Evolutionary conservation across 53 echinoderm and acorn worm species (phyloP), one percentile per base, ranked within the genome.

Genomic region (Henricia sp.): DNA sequence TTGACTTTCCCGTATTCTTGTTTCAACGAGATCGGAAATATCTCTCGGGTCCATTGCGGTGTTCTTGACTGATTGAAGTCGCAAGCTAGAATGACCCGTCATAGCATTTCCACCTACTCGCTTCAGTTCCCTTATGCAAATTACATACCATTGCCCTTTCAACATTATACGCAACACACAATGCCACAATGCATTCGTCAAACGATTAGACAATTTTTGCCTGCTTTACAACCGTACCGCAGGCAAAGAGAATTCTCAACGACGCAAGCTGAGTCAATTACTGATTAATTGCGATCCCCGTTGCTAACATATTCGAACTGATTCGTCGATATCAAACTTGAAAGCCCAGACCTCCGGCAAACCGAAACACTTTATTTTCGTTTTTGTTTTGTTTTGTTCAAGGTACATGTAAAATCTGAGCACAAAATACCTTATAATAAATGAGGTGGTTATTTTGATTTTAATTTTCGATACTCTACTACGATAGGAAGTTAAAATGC

Each of bases 1-100:
- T 67, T 66, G 35, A 33, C 13, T 32, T 3, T 16, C 67, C 14
- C 21, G 35, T 19, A 66, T 38, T 66, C 20, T 67, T 67, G 67
- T 21, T 67, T 67, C 38, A 67, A 67, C 19, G n/a, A 67, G 67
- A 67, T 38, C 39, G 35, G 67, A 67, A 33, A 67, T 20, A 37
- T 67, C 21, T 14, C 67, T 37, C 13, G 21, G 20, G 8, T 67
- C 39, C 39, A 67, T 67, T 16, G 37, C 37, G 6, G 37, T 5
- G 30, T 36, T 4, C 39, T 35, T 67, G 67, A 36, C 34, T 34
- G 67, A 14, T 20, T 17, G 24, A 37, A 67, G 35, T 67, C 24
- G 37, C 67, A 67, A 67, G 67, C 67, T 67, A 34, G 67, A 19
- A 36, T 67, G 67, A 33, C 41, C 35, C 39, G 11, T 2, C 0